Evolutionary conservation across 2,888 invertebrate genomes (phyloP).

Genomic region (Torymus aiolomorphi): DNA sequence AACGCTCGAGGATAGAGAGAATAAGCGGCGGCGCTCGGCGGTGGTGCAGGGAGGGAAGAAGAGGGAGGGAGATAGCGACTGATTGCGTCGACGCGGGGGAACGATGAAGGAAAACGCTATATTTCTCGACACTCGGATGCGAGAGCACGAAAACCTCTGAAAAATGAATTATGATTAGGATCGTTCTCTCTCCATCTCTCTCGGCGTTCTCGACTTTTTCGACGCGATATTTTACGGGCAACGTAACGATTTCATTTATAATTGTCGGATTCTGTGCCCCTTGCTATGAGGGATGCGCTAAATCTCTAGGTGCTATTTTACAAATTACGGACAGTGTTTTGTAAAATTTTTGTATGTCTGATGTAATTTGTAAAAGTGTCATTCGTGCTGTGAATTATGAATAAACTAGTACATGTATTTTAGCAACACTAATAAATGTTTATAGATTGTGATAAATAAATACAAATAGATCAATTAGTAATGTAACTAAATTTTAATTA

Average conservation of each 20-base stretch:
- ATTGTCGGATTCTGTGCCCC: not conserved
- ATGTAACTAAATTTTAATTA: no score
- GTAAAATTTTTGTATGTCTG: no score
- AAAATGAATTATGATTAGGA: slow-evolving; percentile 28
- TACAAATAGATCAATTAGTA: no score
- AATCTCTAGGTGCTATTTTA: no score
- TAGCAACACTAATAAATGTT: no score
- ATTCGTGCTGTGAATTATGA: no score
- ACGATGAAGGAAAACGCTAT: slow-evolving; percentile 36
- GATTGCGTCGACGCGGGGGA: slow-evolving; percentile 47
- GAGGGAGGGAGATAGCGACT: slow-evolving; percentile 24
- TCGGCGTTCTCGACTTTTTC: no score
- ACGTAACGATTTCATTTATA: slow-evolving; percentile 2
- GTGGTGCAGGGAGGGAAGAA: no score
- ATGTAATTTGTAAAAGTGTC: no score
- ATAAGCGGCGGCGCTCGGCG: slow-evolving; percentile 15
- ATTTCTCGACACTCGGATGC: slow-evolving; percentile 21
- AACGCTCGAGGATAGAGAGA: slow-evolving; percentile 43
- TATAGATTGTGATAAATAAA: no score
- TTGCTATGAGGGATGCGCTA: not conserved
- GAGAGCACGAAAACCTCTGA: slow-evolving; percentile 19
- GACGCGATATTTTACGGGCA: not conserved
- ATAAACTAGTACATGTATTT: no score
- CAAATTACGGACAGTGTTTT: no score
- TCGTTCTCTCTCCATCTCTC: not conserved